A percentile compares a stretch with the other conserved stretches of the same genome.
phyloP scores from a whole-genome alignment of 2,113 vertebrate genomes.

The Stictonetta naevosa region DNA sequence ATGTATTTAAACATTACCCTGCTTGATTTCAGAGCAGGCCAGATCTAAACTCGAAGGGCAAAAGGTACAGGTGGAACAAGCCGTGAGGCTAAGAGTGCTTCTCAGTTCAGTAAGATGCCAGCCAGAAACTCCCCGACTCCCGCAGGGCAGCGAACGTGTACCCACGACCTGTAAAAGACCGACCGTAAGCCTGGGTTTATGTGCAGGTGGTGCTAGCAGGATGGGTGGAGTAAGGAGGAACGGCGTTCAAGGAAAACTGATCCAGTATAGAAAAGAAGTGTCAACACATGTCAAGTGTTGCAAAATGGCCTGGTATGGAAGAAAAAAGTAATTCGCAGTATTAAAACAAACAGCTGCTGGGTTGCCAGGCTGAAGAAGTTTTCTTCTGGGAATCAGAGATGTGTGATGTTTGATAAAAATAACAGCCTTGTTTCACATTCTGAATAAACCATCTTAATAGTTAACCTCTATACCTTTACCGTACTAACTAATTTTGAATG shows the following conservation, averaged over 20 bases:
- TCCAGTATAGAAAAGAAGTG: conserved; percentile 19
- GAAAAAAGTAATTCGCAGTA: conserved; percentile 9
- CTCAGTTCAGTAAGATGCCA: background rate
- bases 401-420: background rate
- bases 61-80: background rate
- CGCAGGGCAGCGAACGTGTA: background rate
- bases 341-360: conserved; percentile 35
- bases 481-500: rapidly evolving
- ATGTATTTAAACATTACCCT: background rate
- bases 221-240: conserved; percentile 35
- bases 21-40: background rate
- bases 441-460: background rate
- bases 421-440: background rate
- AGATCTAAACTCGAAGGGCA: background rate
- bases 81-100: background rate
- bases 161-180: background rate
- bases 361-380: background rate
- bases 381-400: background rate
- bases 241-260: conserved; percentile 12
- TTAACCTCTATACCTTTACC: background rate
- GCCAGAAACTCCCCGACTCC: background rate
- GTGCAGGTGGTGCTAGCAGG: background rate
- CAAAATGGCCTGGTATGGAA: conserved; percentile 46
- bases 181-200: background rate
- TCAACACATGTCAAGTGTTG: conserved; percentile 45